A percentile compares a stretch with the other conserved stretches of the same genome.
These are phyloP conservation scores for Ectobius pallidus DNA, from an alignment of 2,888 invertebrate genomes.

Conservation along the genomic window DNA sequence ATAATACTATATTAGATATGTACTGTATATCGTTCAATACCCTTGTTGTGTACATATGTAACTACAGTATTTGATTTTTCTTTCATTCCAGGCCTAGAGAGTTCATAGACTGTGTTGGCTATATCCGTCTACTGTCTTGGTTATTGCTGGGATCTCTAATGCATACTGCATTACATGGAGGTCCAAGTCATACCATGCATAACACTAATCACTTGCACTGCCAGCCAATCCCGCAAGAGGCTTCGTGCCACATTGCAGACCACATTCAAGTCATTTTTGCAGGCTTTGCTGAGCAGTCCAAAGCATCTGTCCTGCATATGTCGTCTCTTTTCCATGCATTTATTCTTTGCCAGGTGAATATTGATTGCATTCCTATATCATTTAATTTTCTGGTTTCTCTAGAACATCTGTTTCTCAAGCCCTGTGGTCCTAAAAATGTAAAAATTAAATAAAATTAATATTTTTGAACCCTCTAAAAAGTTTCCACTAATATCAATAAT, in stretches of 20 bases:
- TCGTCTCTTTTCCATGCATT: constrained; percentile 96
- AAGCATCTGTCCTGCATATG: constrained; percentile 92
- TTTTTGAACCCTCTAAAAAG: no score
- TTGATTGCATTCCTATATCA: no score
- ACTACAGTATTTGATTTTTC: no score
- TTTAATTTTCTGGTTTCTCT: no score
- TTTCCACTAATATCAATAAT: no score
- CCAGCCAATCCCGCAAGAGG: constrained; percentile 94
- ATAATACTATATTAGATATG: no score
- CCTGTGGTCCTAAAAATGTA: no score
- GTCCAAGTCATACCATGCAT: constrained; percentile 51
- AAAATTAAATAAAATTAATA: no score
- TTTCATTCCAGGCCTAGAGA: constrained; percentile 85
- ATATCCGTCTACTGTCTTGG: constrained; percentile 95
- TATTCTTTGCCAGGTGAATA: constrained; percentile 86
- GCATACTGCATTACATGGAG: constrained; percentile 74
- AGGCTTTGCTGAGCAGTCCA: constrained; percentile 95
- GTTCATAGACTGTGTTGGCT: constrained; percentile 92
- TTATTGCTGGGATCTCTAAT: constrained; percentile 93
- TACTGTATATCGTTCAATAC: no score
- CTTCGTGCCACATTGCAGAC: constrained; percentile 95
- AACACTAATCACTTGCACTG: constrained; percentile 52
- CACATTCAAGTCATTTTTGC: constrained; percentile 96
- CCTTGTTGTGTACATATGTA: no score
- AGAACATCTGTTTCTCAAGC: no score